Evolutionary conservation across 2,113 vertebrate genomes (phyloP).

Genomic region (Erythrocercus mccallii): DNA sequence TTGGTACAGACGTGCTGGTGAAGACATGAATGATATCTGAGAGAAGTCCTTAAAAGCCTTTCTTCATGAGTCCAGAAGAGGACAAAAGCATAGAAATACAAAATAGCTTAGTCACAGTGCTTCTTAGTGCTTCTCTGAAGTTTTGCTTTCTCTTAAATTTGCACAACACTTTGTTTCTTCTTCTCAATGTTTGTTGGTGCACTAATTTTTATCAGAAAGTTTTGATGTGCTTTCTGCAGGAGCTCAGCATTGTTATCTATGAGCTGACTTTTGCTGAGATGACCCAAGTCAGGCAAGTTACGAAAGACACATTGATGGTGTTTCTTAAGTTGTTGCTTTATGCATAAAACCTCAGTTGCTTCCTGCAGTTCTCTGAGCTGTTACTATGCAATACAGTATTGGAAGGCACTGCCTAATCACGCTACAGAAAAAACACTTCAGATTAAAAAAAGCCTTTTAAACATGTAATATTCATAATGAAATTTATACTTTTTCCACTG

Average conservation of each 20-base stretch:
- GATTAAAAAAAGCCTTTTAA: background rate
- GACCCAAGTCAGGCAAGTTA: background rate
- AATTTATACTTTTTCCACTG: background rate
- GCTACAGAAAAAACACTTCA: background rate
- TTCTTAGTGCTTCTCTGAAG: background rate
- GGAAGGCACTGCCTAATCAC: background rate
- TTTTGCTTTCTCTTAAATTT: background rate
- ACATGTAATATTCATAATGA: background rate
- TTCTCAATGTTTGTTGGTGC: background rate
- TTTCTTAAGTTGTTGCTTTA: background rate
- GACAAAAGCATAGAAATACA: background rate
- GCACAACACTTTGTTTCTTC: background rate
- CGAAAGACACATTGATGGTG: rapidly evolving
- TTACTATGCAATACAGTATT: background rate
- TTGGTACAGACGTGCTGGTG: background rate
- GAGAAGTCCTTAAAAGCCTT: background rate
- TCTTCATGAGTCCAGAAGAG: background rate
- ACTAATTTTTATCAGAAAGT: background rate
- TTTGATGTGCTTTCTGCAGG: background rate
- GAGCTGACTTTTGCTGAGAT: background rate
- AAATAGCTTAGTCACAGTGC: background rate
- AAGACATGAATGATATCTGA: background rate
- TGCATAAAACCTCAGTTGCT: background rate
- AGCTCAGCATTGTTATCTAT: background rate
- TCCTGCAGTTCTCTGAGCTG: background rate